Evolutionary conservation across 2,797 vertebrate species (phyloP).

Genomic region (Taeniopygia guttata): DNA sequence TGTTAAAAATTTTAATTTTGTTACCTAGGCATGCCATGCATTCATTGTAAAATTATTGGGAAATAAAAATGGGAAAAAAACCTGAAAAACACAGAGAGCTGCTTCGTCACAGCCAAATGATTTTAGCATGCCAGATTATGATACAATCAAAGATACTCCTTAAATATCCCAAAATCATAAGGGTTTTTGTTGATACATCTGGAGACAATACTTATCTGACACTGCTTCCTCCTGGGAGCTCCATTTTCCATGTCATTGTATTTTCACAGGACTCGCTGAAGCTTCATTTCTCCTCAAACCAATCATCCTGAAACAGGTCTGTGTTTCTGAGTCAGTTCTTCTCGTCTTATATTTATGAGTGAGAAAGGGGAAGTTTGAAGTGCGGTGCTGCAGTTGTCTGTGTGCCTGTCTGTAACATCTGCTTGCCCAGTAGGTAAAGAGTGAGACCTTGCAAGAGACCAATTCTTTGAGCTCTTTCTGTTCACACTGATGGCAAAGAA

Average conservation of each 20-base stretch:
- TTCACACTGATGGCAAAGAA: neutral
- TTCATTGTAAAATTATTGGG: neutral
- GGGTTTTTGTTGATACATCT: neutral
- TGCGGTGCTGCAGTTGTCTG: fast-evolving
- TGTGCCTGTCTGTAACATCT: neutral
- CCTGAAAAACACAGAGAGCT: neutral
- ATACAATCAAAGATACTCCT: neutral
- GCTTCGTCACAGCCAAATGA: neutral
- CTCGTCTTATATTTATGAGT: neutral
- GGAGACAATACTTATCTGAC: neutral
- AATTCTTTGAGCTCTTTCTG: neutral
- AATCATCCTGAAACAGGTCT: neutral
- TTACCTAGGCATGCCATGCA: neutral
- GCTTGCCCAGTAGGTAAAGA: neutral
- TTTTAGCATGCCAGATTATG: neutral
- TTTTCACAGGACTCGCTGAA: neutral
- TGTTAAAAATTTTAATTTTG: neutral
- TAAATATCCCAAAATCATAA: neutral
- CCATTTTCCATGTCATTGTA: neutral
- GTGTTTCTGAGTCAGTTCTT: neutral
- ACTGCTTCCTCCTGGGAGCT: neutral
- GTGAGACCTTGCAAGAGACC: neutral
- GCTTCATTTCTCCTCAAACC: neutral
- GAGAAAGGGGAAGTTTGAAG: neutral
- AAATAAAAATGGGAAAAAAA: neutral